A percentile compares a stretch with the other conserved stretches of the same genome.
These are phyloP conservation scores for Catocala fraxini DNA, from an alignment of 2,888 invertebrate species.

Conservation along the genomic window DNA sequence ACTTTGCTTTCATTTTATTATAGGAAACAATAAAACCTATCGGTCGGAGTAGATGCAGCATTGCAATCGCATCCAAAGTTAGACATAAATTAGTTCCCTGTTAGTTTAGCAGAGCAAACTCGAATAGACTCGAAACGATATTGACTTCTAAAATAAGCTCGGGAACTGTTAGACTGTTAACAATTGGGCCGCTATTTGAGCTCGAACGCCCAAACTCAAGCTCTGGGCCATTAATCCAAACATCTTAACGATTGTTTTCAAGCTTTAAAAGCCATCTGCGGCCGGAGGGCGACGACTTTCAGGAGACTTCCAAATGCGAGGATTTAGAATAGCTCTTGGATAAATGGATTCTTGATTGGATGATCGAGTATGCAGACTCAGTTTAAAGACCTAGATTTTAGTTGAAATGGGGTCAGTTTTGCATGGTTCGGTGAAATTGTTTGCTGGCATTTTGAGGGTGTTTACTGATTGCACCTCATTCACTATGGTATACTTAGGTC, in stretches of 20 bases:
- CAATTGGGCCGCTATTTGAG: slow-evolving; percentile 49
- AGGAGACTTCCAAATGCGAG: slow-evolving; percentile 58
- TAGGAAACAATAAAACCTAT: slow-evolving; percentile 38
- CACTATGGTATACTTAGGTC: no score
- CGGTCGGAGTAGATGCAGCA: slow-evolving; percentile 18
- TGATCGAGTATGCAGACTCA: slow-evolving; percentile 41
- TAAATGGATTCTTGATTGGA: slow-evolving; percentile 65
- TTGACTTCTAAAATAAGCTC: slow-evolving; percentile 56
- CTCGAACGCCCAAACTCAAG: slow-evolving; percentile 48
- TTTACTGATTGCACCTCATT: no score
- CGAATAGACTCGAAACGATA: slow-evolving; percentile 39
- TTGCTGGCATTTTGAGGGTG: neutral
- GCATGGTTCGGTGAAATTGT: slow-evolving; percentile 11
- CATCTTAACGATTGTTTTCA: slow-evolving; percentile 75
- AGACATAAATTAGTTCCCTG: slow-evolving; percentile 53
- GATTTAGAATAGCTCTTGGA: slow-evolving; percentile 58
- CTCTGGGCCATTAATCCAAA: slow-evolving; percentile 64
- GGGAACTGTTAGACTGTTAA: slow-evolving; percentile 42
- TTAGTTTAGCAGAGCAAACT: slow-evolving; percentile 43
- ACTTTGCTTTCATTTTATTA: slow-evolving; percentile 10
- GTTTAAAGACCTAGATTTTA: slow-evolving; percentile 30
- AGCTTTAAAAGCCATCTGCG: slow-evolving; percentile 76
- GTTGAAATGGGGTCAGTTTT: slow-evolving; percentile 26
- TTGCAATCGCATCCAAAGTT: slow-evolving; percentile 38
- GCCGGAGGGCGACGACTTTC: slow-evolving; percentile 60